Conservation (phyloP, 2,113 vertebrate genomes). For the Lepus timidus region DNA sequence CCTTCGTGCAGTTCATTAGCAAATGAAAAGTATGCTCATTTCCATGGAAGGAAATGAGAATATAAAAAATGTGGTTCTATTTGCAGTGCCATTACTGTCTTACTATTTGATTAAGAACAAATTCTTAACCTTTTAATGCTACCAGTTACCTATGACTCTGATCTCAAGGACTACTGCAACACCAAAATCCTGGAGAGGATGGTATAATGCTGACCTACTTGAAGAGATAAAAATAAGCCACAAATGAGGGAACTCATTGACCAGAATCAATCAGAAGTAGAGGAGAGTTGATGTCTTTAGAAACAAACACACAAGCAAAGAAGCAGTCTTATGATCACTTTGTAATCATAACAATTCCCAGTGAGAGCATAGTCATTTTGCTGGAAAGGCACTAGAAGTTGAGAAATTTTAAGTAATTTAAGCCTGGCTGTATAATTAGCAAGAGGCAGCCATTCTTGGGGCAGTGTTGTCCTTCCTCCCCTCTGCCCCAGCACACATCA, state of each 20-base stretch:
- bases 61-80: conserved; percentile 84
- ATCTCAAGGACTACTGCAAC: conserved; percentile 75
- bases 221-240: conserved; percentile 71
- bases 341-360: conserved; percentile 60
- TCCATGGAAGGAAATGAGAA: conserved; percentile 84
- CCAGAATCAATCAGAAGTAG: conserved; percentile 45
- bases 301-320: conserved; percentile 69
- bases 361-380: conserved; percentile 26
- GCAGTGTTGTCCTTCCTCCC: neutral
- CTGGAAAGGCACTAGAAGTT: neutral
- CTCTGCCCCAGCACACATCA: rapidly evolving
- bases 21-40: conserved; percentile 84
- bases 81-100: conserved; percentile 85
- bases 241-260: conserved; percentile 62
- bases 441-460: neutral
- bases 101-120: conserved; percentile 84
- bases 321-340: conserved; percentile 45
- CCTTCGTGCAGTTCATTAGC: conserved; percentile 84
- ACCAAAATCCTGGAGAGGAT: conserved; percentile 55
- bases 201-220: conserved; percentile 45
- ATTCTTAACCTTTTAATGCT: conserved; percentile 84
- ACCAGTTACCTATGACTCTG: conserved; percentile 78
- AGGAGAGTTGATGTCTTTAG: conserved; percentile 59
- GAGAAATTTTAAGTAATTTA: conserved; percentile 37
- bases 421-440: neutral